Evolutionary conservation across 2,113 vertebrate species (phyloP).

Genomic region (Zapus hudsonius): DNA sequence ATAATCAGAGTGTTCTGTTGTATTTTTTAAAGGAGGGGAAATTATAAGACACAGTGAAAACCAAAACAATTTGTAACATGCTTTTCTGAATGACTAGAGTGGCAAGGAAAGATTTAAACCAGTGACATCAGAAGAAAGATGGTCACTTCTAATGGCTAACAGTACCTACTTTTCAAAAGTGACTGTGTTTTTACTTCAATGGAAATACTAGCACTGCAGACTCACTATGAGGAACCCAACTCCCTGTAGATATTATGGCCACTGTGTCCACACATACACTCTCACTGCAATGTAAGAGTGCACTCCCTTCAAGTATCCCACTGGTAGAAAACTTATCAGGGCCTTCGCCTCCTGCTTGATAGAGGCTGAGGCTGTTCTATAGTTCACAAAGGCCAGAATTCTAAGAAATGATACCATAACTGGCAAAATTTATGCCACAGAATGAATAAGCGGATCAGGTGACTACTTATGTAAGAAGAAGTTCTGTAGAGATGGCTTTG

Average conservation of each 20-base stretch:
- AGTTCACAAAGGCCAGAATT: constrained; percentile 13
- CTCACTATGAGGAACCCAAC: background rate
- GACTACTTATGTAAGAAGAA: background rate
- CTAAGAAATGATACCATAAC: background rate
- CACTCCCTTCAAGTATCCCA: background rate
- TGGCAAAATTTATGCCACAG: background rate
- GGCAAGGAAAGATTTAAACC: background rate
- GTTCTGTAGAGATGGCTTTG: background rate
- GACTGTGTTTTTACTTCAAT: background rate
- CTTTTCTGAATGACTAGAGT: background rate
- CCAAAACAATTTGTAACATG: background rate
- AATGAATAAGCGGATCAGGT: background rate
- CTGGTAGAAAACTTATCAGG: background rate
- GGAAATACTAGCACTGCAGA: constrained; percentile 13
- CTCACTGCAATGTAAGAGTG: background rate
- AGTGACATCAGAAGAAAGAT: background rate
- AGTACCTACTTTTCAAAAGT: background rate
- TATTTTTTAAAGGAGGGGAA: background rate
- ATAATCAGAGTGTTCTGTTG: background rate
- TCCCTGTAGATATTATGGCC: too few species aligned
- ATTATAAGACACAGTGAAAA: background rate
- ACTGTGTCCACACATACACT: background rate
- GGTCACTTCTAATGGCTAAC: background rate
- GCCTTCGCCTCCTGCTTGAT: background rate
- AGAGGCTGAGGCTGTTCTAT: background rate